phyloP scores from a whole-genome alignment of 2,113 vertebrate species.

The Eonycteris spelaea region DNA sequence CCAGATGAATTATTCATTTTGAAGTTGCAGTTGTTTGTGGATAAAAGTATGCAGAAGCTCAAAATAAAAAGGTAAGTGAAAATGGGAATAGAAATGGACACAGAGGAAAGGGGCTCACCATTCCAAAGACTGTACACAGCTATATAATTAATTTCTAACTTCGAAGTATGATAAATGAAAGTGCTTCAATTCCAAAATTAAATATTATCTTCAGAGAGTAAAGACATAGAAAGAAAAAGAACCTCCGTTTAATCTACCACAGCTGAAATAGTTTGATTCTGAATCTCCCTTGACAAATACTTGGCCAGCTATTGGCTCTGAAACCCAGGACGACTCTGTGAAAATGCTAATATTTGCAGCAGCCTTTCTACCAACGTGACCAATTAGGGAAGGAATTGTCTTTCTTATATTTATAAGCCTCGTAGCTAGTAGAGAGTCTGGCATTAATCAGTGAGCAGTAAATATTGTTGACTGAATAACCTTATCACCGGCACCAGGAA shows the following conservation, averaged over 20 bases:
- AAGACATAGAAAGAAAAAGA: background rate
- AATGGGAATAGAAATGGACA: background rate
- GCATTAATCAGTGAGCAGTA: background rate
- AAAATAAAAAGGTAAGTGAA: conserved; percentile 21
- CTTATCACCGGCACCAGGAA: background rate
- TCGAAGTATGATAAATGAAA: background rate
- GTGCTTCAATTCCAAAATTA: background rate
- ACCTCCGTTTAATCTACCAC: background rate
- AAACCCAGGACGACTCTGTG: background rate
- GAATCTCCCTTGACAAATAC: background rate
- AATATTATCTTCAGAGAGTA: background rate
- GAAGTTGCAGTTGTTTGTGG: conserved; percentile 33
- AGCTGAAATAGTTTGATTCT: background rate
- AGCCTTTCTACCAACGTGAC: background rate
- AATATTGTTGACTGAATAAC: background rate
- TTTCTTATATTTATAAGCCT: background rate
- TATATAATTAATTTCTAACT: background rate
- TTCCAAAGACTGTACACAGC: background rate
- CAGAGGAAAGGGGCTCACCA: background rate
- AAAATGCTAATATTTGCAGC: background rate
- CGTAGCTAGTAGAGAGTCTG: background rate
- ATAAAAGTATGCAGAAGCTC: background rate
- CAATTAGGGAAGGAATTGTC: background rate
- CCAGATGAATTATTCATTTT: conserved; percentile 70
- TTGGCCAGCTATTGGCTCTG: background rate